Percentiles rank a stretch among this genome's conserved stretches.
Conservation (phyloP, 92 coral and sea anemone species). For the Siderastrea siderea region DNA sequence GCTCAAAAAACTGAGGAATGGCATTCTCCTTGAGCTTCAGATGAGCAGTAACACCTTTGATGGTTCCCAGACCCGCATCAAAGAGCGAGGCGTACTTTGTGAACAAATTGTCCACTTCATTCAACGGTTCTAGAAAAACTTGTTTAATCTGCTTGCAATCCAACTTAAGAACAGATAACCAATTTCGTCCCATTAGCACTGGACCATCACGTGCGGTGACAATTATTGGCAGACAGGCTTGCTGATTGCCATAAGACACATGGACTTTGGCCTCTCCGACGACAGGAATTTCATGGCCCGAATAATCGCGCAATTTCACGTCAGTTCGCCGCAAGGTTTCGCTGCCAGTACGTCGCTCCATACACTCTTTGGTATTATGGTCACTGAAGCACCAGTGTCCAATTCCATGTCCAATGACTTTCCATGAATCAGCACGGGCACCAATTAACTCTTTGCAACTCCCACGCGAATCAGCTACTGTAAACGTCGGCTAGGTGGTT, state of each 20-base stretch:
- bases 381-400: constrained; percentile 61
- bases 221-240: constrained; percentile 42
- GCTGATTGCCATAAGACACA: constrained; percentile 28
- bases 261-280: constrained; percentile 49
- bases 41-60: constrained; percentile 57
- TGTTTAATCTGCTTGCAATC: constrained; percentile 53
- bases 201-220: constrained; percentile 48
- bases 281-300: constrained; percentile 51
- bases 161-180: constrained; percentile 51
- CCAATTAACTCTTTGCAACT: constrained; percentile 34
- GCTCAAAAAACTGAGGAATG: constrained; percentile 62
- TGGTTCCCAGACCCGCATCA: constrained; percentile 58
- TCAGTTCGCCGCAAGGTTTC: constrained; percentile 31
- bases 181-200: constrained; percentile 48
- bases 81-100: constrained; percentile 51
- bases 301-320: constrained; percentile 40
- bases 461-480: constrained; percentile 14
- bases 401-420: constrained; percentile 26
- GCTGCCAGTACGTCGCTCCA: constrained; percentile 30
- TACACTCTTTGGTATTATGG: constrained; percentile 41
- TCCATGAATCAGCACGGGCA: neutral
- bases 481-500: constrained; percentile 45
- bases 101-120: constrained; percentile 30
- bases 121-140: constrained; percentile 3
- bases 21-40: constrained; percentile 61